Evolutionary conservation across 2,888 invertebrate species (phyloP).

Genomic region (Sarcophaga caerulescens): DNA sequence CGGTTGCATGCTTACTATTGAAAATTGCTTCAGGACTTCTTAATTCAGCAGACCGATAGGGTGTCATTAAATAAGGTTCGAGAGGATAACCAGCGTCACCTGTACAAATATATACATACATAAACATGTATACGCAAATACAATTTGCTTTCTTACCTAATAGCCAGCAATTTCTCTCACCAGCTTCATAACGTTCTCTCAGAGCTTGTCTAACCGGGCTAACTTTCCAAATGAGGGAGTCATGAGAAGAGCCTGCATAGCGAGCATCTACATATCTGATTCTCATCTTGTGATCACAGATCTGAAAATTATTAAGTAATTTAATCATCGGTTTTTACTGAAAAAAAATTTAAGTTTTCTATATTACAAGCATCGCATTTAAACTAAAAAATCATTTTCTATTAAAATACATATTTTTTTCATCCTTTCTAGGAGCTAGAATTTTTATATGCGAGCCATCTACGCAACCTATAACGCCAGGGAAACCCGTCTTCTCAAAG

Average conservation of each 20-base stretch:
- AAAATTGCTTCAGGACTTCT: slow-evolving; percentile 42
- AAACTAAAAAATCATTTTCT: slow-evolving; percentile 28
- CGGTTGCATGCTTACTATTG: slow-evolving; percentile 47
- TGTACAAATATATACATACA: not conserved
- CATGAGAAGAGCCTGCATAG: slow-evolving; percentile 43
- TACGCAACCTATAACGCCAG: not conserved
- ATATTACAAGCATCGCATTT: slow-evolving; percentile 32
- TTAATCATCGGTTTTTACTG: not conserved
- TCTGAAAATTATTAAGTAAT: slow-evolving; percentile 1
- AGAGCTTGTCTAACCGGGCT: slow-evolving; percentile 12
- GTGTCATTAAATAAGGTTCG: slow-evolving; percentile 56
- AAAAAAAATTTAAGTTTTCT: not conserved
- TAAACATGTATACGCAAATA: not conserved
- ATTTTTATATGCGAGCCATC: slow-evolving; percentile 40
- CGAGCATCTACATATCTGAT: slow-evolving; percentile 45
- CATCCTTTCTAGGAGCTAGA: not conserved
- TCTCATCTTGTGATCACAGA: slow-evolving; percentile 52
- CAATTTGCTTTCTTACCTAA: slow-evolving; percentile 10
- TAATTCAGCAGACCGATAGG: slow-evolving; percentile 33
- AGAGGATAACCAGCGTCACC: slow-evolving; percentile 56
- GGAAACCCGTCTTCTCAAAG: slow-evolving; percentile 12
- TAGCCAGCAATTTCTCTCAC: slow-evolving; percentile 7
- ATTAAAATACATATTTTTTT: not conserved
- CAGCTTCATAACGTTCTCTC: slow-evolving; percentile 24
- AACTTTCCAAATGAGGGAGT: slow-evolving; percentile 38